Conservation (phyloP, 2,113 vertebrate genomes). For the Coracopsis vasa region DNA sequence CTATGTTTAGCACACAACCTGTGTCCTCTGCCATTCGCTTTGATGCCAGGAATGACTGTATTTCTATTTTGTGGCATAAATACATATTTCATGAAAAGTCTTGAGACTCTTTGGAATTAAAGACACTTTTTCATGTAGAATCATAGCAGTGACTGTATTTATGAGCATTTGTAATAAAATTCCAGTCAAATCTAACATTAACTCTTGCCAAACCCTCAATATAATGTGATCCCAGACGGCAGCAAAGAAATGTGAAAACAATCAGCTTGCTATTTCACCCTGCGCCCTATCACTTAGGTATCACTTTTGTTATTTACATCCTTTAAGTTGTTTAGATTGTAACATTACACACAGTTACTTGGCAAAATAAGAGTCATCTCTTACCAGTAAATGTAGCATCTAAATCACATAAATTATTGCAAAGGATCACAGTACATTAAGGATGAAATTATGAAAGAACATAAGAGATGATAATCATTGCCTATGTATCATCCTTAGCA, state of each 20-base stretch:
- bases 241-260: neutral
- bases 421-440: neutral
- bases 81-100: neutral
- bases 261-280: neutral
- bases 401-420: neutral
- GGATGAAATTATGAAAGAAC: conserved; percentile 13
- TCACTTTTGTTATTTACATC: neutral
- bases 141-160: neutral
- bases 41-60: neutral
- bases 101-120: neutral
- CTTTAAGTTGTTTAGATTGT: neutral
- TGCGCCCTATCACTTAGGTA: neutral
- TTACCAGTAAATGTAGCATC: neutral
- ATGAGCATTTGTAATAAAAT: neutral
- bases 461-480: neutral
- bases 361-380: neutral
- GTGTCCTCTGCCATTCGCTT: neutral
- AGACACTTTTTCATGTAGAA: neutral
- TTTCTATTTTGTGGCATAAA: neutral
- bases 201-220: neutral
- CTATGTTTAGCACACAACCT: neutral
- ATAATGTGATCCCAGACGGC: neutral
- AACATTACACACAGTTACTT: neutral
- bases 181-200: neutral
- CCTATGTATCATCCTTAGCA: neutral